Evolutionary conservation across 2,888 invertebrate genomes (phyloP).

Genomic region (Xestia xanthographa): DNA sequence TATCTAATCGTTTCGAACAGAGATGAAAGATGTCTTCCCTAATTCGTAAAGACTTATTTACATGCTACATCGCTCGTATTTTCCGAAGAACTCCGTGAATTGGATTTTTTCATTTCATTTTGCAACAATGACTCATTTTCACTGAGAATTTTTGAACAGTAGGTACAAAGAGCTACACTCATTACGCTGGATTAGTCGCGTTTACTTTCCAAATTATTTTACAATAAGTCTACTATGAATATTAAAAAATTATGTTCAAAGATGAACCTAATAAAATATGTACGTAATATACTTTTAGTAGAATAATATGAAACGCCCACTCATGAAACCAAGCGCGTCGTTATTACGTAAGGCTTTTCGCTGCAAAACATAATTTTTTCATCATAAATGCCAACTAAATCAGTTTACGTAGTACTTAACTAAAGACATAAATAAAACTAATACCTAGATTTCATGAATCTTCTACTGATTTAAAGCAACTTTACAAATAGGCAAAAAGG

Average conservation of each 20-base stretch:
- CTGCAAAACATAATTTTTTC: conserved; percentile 5
- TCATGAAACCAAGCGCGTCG: not conserved
- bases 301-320: conserved; percentile 9
- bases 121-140: conserved; percentile 46
- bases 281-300: conserved; percentile 25
- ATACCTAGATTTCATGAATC: not conserved
- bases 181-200: conserved; percentile 10
- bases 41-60: conserved; percentile 85
- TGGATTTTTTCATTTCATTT: conserved; percentile 52
- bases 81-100: conserved; percentile 65
- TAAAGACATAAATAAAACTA: not conserved
- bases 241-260: conserved; percentile 29
- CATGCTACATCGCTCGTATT: conserved; percentile 75
- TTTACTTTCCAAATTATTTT: conserved; percentile 45
- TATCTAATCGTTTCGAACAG: conserved; percentile 84
- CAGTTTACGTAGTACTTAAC: too few relatives aligned
- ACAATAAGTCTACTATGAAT: conserved; percentile 18
- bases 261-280: conserved; percentile 29
- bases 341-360: not conserved
- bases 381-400: not conserved
- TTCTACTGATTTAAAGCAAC: not conserved
- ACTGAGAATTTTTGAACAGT: conserved; percentile 37
- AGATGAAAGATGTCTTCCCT: conserved; percentile 85
- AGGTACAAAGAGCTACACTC: conserved; percentile 28
- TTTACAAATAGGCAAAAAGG: not conserved